Evolutionary conservation across 2,888 invertebrate species (phyloP).

Genomic region (Athrips mouffetella): DNA sequence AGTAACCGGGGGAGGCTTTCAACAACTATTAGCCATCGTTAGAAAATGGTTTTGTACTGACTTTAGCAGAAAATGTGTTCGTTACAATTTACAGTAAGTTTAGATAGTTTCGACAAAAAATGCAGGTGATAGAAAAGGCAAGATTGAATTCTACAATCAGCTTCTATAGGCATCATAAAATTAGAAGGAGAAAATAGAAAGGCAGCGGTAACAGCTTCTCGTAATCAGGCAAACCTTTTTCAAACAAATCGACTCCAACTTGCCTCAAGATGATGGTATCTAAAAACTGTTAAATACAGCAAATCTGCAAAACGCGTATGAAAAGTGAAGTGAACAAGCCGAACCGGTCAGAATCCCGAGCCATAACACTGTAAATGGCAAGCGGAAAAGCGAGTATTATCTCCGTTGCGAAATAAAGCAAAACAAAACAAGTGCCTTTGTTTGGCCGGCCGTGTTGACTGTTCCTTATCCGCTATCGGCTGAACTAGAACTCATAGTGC

Average conservation of each 20-base stretch:
- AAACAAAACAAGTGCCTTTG: constrained; percentile 69
- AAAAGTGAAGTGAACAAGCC: not conserved
- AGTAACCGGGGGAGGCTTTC: constrained; percentile 52
- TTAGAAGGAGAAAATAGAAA: too few species aligned
- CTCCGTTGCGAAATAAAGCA: constrained; percentile 56
- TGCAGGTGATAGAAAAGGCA: too few species aligned
- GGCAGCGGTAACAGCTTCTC: too few species aligned
- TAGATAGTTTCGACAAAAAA: too few species aligned
- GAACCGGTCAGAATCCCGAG: not conserved
- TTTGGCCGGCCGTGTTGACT: constrained; percentile 65
- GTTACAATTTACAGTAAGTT: not conserved
- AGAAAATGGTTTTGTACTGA: constrained; percentile 23
- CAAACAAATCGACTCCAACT: too few species aligned
- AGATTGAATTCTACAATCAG: too few species aligned
- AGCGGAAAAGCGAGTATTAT: constrained; percentile 56
- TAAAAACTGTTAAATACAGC: not conserved
- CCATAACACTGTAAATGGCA: constrained; percentile 8
- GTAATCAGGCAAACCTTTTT: too few species aligned
- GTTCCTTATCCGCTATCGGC: constrained; percentile 70
- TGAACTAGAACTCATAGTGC: constrained; percentile 60
- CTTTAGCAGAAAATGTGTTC: not conserved
- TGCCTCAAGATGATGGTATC: too few species aligned
- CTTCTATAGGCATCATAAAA: too few species aligned
- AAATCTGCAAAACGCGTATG: not conserved
- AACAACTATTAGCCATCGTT: constrained; percentile 48